Percentiles rank a stretch among this genome's conserved stretches.
These are phyloP conservation scores for Sinocyclocheilus rhinocerous DNA, from an alignment of 2,113 vertebrate species.

Conservation along the genomic window DNA sequence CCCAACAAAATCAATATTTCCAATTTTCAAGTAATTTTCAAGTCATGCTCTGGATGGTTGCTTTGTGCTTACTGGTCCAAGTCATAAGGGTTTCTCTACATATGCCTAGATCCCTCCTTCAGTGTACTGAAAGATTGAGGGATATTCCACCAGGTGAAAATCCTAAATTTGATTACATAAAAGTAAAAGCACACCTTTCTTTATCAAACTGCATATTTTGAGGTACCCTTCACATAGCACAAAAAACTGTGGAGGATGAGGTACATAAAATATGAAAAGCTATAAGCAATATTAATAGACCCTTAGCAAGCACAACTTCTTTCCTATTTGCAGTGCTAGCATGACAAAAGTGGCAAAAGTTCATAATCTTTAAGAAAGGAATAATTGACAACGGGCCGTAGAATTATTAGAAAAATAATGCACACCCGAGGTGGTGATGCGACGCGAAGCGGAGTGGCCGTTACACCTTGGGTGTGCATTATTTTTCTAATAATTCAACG, in stretches of 20 bases:
- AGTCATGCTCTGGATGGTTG: not conserved
- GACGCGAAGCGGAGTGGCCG: too few species aligned
- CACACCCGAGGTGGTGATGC: too few species aligned
- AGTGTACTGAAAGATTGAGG: not conserved
- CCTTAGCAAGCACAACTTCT: not conserved
- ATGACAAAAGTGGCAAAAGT: not conserved
- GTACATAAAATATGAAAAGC: not conserved
- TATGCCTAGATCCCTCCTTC: not conserved
- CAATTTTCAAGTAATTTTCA: not conserved
- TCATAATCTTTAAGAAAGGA: not conserved
- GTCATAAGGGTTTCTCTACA: not conserved
- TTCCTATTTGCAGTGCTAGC: not conserved
- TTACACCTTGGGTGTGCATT: too few species aligned
- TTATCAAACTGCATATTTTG: not conserved
- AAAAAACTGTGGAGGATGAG: not conserved
- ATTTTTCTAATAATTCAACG: too few species aligned
- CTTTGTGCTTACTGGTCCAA: not conserved
- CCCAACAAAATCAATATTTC: not conserved
- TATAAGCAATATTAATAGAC: not conserved
- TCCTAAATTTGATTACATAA: not conserved
- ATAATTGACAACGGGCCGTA: too few species aligned
- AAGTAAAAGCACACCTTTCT: not conserved
- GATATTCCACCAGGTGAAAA: not conserved
- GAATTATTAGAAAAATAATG: too few species aligned
- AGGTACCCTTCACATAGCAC: not conserved